These are phyloP conservation scores for Silurus meridionalis DNA, from an alignment of 2,113 vertebrate genomes.

Conservation along the genomic window DNA sequence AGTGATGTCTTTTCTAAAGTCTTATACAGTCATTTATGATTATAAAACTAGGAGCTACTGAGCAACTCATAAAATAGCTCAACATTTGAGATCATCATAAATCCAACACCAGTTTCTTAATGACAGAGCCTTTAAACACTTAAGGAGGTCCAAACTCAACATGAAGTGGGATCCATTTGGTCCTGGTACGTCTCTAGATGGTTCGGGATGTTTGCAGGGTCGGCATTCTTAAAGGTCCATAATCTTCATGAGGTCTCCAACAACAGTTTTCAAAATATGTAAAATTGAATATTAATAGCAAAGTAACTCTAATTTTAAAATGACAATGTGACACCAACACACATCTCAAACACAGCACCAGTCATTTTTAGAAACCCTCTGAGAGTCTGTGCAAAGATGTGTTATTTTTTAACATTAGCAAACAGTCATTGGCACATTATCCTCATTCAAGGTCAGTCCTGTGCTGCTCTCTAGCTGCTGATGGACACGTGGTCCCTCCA, in stretches of 20 bases:
- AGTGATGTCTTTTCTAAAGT: too few species aligned
- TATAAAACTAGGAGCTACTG: too few species aligned
- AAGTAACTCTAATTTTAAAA: background rate
- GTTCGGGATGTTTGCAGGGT: too few species aligned
- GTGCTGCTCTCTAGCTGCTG: slow-evolving; percentile 73
- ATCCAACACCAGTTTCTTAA: too few species aligned
- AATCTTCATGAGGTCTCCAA: background rate
- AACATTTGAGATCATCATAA: too few species aligned
- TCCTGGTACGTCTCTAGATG: too few species aligned
- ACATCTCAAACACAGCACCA: slow-evolving; percentile 26
- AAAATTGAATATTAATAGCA: background rate
- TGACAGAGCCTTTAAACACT: too few species aligned
- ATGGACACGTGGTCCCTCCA: slow-evolving; percentile 93
- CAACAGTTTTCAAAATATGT: background rate
- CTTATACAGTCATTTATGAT: too few species aligned
- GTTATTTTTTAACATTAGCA: slow-evolving; percentile 37
- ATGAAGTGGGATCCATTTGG: too few species aligned
- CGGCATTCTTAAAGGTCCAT: too few species aligned
- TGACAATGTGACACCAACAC: slow-evolving; percentile 20
- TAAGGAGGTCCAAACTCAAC: too few species aligned
- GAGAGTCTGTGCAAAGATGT: background rate
- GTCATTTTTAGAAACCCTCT: slow-evolving; percentile 41
- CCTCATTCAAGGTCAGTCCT: slow-evolving; percentile 77
- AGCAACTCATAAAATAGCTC: too few species aligned
- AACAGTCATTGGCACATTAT: slow-evolving; percentile 64